These are phyloP conservation scores for Haplotaxodon microlepis DNA, from an alignment of 2,113 vertebrate species.

Conservation along the genomic window DNA sequence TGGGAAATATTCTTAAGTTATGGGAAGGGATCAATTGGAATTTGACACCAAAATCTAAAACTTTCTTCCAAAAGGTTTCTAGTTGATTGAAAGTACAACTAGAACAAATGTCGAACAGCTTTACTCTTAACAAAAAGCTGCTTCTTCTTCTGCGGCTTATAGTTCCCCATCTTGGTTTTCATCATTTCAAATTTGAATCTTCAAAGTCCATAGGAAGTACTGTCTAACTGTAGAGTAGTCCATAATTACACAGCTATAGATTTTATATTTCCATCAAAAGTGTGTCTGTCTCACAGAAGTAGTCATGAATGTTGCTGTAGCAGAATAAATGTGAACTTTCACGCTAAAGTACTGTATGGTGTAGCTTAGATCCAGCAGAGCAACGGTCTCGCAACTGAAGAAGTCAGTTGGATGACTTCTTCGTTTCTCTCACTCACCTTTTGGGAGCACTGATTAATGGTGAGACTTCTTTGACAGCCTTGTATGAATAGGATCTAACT, in stretches of 20 bases:
- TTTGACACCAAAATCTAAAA: background rate
- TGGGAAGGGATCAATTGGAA: conserved; percentile 4
- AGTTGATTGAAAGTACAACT: background rate
- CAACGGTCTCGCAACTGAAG: background rate
- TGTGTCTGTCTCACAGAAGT: background rate
- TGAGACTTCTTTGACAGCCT: background rate
- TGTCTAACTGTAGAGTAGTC: background rate
- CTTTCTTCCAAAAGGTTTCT: background rate
- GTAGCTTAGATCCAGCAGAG: background rate
- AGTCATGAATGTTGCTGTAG: background rate
- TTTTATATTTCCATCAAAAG: background rate
- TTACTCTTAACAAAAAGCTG: background rate
- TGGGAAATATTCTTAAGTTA: conserved; percentile 10
- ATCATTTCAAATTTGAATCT: background rate
- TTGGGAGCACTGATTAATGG: background rate
- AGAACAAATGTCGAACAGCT: background rate
- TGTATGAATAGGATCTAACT: background rate
- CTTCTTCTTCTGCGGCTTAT: background rate
- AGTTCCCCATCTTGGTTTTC: background rate
- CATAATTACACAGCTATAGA: background rate
- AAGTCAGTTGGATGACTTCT: background rate
- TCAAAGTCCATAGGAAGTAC: background rate
- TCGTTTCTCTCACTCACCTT: background rate
- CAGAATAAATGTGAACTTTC: background rate
- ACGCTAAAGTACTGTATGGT: background rate